These are phyloP conservation scores for Grammatotria lemairii DNA, from an alignment of 2,113 vertebrate species.

Conservation along the genomic window DNA sequence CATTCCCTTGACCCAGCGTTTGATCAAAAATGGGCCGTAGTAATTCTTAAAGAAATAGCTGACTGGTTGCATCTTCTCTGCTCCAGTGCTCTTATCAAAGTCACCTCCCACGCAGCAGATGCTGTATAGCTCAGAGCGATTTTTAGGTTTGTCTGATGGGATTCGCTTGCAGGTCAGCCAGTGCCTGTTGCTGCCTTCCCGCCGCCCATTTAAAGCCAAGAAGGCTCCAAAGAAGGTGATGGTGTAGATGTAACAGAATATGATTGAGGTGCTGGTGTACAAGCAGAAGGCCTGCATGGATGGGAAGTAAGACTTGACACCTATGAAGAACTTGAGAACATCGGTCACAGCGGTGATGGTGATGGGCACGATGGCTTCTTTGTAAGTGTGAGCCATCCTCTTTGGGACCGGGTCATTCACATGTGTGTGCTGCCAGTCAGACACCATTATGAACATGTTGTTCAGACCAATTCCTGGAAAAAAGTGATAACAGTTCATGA, in stretches of 20 bases:
- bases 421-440: conserved; percentile 77
- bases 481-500: neutral
- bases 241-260: conserved; percentile 80
- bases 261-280: conserved; percentile 74
- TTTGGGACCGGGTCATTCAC: conserved; percentile 24
- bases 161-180: conserved; percentile 71
- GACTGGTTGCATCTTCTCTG: conserved; percentile 42
- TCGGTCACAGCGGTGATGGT: conserved; percentile 81
- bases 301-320: conserved; percentile 71
- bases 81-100: conserved; percentile 18
- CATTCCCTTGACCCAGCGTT: conserved; percentile 36
- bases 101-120: conserved; percentile 63
- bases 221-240: conserved; percentile 79
- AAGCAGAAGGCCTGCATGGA: conserved; percentile 76
- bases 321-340: conserved; percentile 80
- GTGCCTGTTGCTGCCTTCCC: conserved; percentile 65
- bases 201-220: conserved; percentile 73
- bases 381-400: conserved; percentile 68
- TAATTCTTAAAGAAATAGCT: conserved; percentile 68
- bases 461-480: conserved; percentile 77
- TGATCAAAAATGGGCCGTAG: conserved; percentile 69
- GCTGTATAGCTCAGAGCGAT: neutral
- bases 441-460: conserved; percentile 84
- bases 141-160: neutral
- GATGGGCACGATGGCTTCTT: conserved; percentile 77